Evolutionary conservation across 2,888 invertebrate species (phyloP).

Genomic region (Eupithecia exiguata): DNA sequence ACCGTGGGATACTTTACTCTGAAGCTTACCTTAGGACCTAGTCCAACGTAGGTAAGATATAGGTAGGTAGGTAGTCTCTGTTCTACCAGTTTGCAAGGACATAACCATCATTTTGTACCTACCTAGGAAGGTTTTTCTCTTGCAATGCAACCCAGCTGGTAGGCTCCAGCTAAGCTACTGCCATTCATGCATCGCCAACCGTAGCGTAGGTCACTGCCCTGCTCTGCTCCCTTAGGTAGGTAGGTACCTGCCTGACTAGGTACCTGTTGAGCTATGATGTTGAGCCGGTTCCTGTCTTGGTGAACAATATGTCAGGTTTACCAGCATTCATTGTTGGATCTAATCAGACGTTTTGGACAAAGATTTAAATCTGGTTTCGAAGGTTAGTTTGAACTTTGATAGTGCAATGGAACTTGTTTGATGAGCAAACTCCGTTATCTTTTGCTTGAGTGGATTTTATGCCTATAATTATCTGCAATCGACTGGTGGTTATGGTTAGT

Average conservation of each 20-base stretch:
- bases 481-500: background rate
- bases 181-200: constrained; percentile 73
- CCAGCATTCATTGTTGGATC: constrained; percentile 54
- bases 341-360: constrained; percentile 18
- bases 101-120: background rate
- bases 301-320: constrained; percentile 62
- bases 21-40: too few relatives aligned
- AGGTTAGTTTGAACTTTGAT: constrained; percentile 35
- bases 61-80: too few relatives aligned
- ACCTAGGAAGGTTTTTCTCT: background rate
- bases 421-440: constrained; percentile 36
- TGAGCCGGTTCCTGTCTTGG: constrained; percentile 71
- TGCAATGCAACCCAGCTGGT: constrained; percentile 22
- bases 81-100: background rate
- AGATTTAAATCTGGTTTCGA: too few relatives aligned
- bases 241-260: too few relatives aligned
- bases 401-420: constrained; percentile 11
- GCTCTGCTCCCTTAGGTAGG: constrained; percentile 51
- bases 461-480: constrained; percentile 32
- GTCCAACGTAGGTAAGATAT: too few relatives aligned
- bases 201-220: constrained; percentile 82
- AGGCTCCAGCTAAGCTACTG: constrained; percentile 2
- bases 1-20: too few relatives aligned
- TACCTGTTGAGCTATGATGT: constrained; percentile 73
- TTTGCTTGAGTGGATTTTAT: constrained; percentile 34